These are phyloP conservation scores for Enteromius trimaculatus DNA, from an alignment of 2,797 vertebrate genomes.

Conservation along the genomic window DNA sequence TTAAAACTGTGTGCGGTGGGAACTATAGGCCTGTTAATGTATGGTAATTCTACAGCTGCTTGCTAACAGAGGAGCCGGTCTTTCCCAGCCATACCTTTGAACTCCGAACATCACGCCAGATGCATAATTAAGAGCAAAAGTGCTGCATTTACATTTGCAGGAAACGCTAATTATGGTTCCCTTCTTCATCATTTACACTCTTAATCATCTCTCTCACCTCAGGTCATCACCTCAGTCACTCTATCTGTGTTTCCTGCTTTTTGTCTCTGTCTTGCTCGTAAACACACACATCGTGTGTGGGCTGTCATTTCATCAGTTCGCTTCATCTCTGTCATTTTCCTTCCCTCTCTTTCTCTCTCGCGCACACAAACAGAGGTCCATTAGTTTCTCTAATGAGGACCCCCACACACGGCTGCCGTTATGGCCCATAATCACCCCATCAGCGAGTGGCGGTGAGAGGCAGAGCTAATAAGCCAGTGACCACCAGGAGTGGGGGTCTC, in stretches of 20 bases:
- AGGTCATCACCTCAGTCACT: slow-evolving; percentile 21
- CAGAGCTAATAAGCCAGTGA: slow-evolving; percentile 47
- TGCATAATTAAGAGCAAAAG: slow-evolving; percentile 49
- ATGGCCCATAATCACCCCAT: slow-evolving; percentile 51
- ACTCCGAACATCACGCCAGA: slow-evolving; percentile 24
- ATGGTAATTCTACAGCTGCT: slow-evolving; percentile 45
- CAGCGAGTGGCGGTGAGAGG: slow-evolving; percentile 25
- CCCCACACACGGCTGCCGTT: slow-evolving; percentile 20
- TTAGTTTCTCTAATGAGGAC: slow-evolving; percentile 51
- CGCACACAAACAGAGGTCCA: slow-evolving; percentile 33
- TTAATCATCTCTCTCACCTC: slow-evolving; percentile 51
- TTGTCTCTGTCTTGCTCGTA: background rate
- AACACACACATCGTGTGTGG: slow-evolving; percentile 17
- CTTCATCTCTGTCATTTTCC: slow-evolving; percentile 29
- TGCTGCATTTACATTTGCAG: slow-evolving; percentile 30
- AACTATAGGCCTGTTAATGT: slow-evolving; percentile 32
- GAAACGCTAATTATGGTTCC: slow-evolving; percentile 43
- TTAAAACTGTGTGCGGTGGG: slow-evolving; percentile 33
- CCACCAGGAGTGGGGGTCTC: slow-evolving; percentile 35
- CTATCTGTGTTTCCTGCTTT: slow-evolving; percentile 6
- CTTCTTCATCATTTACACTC: slow-evolving; percentile 48
- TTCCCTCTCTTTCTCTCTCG: background rate
- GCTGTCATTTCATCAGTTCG: slow-evolving; percentile 37
- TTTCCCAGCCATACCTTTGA: slow-evolving; percentile 32
- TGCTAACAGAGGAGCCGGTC: slow-evolving; percentile 26